Base-by-base conservation (phyloP, 2,113 vertebrate genomes). In the Onychostoma macrolepis region DNA sequence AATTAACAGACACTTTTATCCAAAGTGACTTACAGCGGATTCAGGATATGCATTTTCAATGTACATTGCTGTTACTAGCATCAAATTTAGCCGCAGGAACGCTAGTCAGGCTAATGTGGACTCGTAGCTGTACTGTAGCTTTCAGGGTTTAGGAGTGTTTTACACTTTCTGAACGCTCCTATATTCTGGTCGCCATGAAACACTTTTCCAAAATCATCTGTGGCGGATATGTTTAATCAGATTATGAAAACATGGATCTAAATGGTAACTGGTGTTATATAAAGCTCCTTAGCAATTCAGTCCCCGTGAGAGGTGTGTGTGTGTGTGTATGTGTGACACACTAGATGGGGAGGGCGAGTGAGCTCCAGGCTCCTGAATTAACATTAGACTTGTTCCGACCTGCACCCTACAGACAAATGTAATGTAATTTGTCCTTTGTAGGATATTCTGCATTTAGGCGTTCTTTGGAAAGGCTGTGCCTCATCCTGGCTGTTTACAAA, bases 211-310 rank as follows among this genome's bases (percentile, higher is more conserved):
- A 72, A 83, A 77, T 69, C 9, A 24, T 82, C 53, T 89, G 30
- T 80, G 38, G 33, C 11, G 8, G n/a, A 71, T 33, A 21, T 89
- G 33, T 84, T 45, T 85, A 83, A 89, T 82, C 82, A 75, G 53
- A 88, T 84, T 84, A 88, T 87, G 65, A 89, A 78, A 79, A 76
- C 82, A 71, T 69, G 80, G 76, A 65, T 61, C 26, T 41, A 80
- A 61, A 89, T 86, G 61, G 28, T 88, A 63, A 41, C 76, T 72
- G 69, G 30, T 84, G 80, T 86, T 85, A 86, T 86, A 72, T 90
- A 84, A 87, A 86, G 67, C 71, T 85, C 71, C 86, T 86, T 79
- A 79, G 76, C 24, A 43, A 84, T 83, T 72, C 81, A 76, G 30
- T 81, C 75, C 86, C 67, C 63, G 38, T 56, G 80, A 74, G 56